Conservation (phyloP, 2,113 vertebrate genomes). For the Siniperca knerii region DNA sequence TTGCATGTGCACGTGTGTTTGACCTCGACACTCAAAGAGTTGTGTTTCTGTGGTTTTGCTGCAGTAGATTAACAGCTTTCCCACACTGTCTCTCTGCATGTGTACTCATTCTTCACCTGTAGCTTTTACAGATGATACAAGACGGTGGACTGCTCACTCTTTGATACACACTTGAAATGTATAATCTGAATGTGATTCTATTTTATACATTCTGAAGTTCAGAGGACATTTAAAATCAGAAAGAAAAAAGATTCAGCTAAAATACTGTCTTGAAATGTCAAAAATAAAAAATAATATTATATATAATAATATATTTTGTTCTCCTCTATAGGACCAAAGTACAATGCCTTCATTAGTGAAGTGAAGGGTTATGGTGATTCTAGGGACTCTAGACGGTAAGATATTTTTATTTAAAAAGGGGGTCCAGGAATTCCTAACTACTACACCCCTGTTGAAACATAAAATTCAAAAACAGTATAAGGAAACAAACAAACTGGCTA, state of each 20-base stretch:
- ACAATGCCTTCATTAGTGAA: not conserved
- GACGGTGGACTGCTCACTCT: not conserved
- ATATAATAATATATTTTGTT: not conserved
- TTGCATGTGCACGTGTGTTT: constrained; percentile 7
- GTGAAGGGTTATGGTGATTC: not conserved
- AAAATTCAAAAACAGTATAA: not conserved
- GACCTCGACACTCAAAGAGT: not conserved
- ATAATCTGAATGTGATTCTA: not conserved
- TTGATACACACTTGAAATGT: not conserved
- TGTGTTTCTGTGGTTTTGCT: not conserved
- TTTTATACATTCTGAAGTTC: not conserved
- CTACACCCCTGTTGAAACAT: not conserved
- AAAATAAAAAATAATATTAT: not conserved
- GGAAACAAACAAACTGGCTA: not conserved
- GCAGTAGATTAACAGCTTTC: not conserved
- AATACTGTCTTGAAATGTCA: not conserved
- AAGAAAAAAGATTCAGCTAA: not conserved
- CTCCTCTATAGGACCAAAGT: not conserved
- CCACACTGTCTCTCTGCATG: not conserved
- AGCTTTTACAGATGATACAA: not conserved
- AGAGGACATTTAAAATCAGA: not conserved
- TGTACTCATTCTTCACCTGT: not conserved
- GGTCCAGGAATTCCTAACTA: not conserved
- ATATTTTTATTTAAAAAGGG: not conserved
- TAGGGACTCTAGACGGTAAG: not conserved